Base-by-base conservation (phyloP, 2,888 invertebrate genomes). In the Harpagoxenus sublaevis region DNA sequence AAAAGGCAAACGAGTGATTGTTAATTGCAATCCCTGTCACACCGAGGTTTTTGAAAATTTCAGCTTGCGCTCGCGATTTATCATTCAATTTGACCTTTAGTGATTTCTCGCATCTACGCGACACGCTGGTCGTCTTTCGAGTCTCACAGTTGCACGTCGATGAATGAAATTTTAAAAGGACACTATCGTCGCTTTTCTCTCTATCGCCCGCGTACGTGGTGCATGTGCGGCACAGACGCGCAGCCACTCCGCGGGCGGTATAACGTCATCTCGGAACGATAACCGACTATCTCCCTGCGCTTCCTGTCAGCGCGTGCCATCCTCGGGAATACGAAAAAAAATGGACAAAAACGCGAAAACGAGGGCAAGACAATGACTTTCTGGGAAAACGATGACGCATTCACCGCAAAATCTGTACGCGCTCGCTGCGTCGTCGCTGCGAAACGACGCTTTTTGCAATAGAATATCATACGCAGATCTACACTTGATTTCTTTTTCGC, bases 261-360 rank as follows among this genome's bases (percentile, higher is more conserved):
- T 23, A 23, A 23, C 84, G 86, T 87, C 86, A 86, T 86, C 87
- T 85, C 85, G 77, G 78, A 62, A 84, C 71, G 92, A 92, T 92
- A 92, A 91, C 85, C 57, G 75, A 53, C 78, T 92, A 92, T 92
- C 93, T 89, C 39, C 55, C 51, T 55, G 86, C 77, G 82, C 82
- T 92, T 92, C 92, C 92, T 89, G 92, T 81, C 90, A 89, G 86
- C 71, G 86, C 84, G 84, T 86, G 86, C 84, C 86, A 81, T 89
- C 83, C 84, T 74, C 73, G 79, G 39, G 39, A 79, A 88, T 86
- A 91, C 82, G 74, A 78, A 87, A 79, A 73, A 53, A 86, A 89
- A 87, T 88, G 83, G 87, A 89, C 83, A 84, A 90, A 89, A 90
- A 88, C 84, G 70, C 86, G 83, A 86, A 88, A 90, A 91, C 77